Base-by-base conservation (phyloP, 2,797 vertebrate species). In the Notoglanidium macrostoma region DNA sequence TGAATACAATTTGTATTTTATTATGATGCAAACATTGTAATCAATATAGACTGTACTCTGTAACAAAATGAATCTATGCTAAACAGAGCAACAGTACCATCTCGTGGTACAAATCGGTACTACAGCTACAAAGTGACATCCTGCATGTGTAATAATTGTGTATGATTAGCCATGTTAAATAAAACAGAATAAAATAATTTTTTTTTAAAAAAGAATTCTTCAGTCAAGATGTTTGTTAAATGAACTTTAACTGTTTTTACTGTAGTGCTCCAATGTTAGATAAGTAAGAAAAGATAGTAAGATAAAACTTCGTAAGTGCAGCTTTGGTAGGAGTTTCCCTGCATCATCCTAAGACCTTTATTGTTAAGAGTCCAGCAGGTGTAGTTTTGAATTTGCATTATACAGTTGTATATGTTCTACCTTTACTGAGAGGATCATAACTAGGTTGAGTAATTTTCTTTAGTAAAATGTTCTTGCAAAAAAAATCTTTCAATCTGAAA, bases 91-190 rank as follows among this genome's bases (percentile, higher is more conserved):
- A 85, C 65, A 77, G 44, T 86, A 78, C 87, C 89, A 87, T 74
- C 91, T 88, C 40, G 40, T 90, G 91, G 88, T 57, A 12, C 85
- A 14, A 2, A 7, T 63, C 11, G 65, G 44, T 29, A n/a, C 19
- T 79, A 19, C 49, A 63, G 7, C n/a, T 46, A 40, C 23, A 55
- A 9, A 46, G 0, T 44, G 35, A n/a, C 21, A 17, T 3, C 54
- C 29, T 14, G 29, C 9, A 76, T 29, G 23, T 12, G 12, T 26
- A n/a, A 15, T n/a, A 70, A 68, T 10, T 32, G 1, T 44, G 19
- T 46, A 5, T 1, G n/a, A 14, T 5, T 49, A 2, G 11, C 2
- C 11, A 74, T 78, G 8, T 78, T 35, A 14, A 17, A 44, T n/a
- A 40, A 29, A 61, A 46, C 5, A 11, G 67, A 14, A 35, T 29